A percentile compares a stretch with the other conserved stretches of the same genome.
Conservation (phyloP, 2,113 vertebrate genomes). For the Baryphthengus martii region DNA sequence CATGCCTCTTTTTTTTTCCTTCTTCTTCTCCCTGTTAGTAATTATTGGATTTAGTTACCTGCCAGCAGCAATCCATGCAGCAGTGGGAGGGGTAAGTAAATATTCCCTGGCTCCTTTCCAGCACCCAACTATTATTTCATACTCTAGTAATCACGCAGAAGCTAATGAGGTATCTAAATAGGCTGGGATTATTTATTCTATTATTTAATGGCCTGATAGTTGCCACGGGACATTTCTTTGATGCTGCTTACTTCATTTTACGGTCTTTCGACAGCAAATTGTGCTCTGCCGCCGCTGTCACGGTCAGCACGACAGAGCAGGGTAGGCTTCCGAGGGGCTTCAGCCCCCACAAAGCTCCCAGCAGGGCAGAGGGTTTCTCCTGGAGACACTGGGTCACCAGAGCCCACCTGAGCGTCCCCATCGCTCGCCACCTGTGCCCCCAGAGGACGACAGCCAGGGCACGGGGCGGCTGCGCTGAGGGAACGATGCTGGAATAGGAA, state of each 20-base stretch:
- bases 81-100: neutral
- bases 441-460: neutral
- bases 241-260: neutral
- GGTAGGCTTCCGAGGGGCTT: neutral
- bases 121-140: neutral
- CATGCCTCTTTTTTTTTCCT: neutral
- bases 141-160: neutral
- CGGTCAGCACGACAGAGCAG: neutral
- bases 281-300: neutral
- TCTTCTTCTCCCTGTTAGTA: neutral
- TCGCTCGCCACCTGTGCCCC: fast-evolving
- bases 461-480: fast-evolving
- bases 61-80: neutral
- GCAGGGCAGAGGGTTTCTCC: neutral
- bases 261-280: neutral
- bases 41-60: slow-evolving; percentile 46
- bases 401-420: neutral
- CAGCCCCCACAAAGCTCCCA: neutral
- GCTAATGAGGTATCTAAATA: neutral
- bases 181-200: neutral
- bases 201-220: neutral
- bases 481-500: neutral
- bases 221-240: neutral
- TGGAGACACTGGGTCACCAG: neutral
- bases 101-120: neutral